Base-by-base conservation (phyloP, 2,888 invertebrate genomes). In the Tillus elongatus region DNA sequence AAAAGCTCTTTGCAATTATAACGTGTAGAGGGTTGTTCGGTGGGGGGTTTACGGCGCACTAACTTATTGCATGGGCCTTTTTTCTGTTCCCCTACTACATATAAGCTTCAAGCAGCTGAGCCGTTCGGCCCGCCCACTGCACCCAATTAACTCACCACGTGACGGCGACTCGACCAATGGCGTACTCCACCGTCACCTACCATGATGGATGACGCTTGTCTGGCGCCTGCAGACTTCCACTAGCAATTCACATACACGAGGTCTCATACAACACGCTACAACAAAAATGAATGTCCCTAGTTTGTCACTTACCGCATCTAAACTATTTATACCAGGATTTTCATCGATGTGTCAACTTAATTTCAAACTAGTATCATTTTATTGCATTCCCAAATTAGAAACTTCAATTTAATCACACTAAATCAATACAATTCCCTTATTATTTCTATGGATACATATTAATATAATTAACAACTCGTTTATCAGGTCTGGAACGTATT, bases 111-210 rank as follows among this genome's bases (percentile, higher is more conserved):
- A 48, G 46, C 51, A 36, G 47, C 33, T 44, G 36, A 45, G 42
- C 42, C 44, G 41, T 58, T 60, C 63, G 64, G 62, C 61, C 69
- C 75, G 71, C 74, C 75, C 68, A 68, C 71, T 63, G 62, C 61
- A 63, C 64, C 67, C 71, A 71, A 74, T 75, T 72, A 74, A 69
- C 70, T 67, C 66, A 68, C 69, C 78, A 77, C 77, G 77, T 78
- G 77, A 73, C 66, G 60, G 44, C 42, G 48, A 52, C 44, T 50
- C 58, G 52, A 60, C 73, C 72, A 74, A 73, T 71, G 52, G 58
- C 41, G 42, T 33, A 39, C 53, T 51, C 56, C 61, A 60, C 62
- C 68, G 68, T 67, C 69, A 67, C 66, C 66, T 63, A 70, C 72
- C 73, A 74, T 74, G 73, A 74, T 74, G 73, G 73, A 74, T 74